These are phyloP conservation scores for Tretioscincus oriximinensis DNA, from an alignment of 2,113 vertebrate genomes.

Conservation along the genomic window DNA sequence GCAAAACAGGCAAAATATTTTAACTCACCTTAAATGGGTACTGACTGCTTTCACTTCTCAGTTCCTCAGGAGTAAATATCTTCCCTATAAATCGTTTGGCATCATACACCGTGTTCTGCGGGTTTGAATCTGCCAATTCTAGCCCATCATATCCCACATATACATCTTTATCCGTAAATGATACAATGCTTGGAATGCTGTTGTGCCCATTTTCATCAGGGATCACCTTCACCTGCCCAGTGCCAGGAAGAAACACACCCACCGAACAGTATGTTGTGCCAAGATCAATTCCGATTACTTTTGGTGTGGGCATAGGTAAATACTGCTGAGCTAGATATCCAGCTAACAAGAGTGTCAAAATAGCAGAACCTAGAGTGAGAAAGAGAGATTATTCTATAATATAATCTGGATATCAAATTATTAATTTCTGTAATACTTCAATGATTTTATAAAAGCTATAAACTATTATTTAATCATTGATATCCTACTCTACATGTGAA, in stretches of 20 bases:
- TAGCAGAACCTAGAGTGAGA: slow-evolving; percentile 82
- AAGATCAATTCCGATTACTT: slow-evolving; percentile 92
- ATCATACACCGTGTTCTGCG: slow-evolving; percentile 93
- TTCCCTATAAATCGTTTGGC: slow-evolving; percentile 97
- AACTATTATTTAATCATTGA: background rate
- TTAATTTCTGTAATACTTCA: background rate
- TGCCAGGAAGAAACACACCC: slow-evolving; percentile 90
- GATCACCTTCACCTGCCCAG: slow-evolving; percentile 88
- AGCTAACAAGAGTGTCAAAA: slow-evolving; percentile 89
- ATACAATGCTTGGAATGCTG: slow-evolving; percentile 92
- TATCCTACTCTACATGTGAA: background rate
- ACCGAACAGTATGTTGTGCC: slow-evolving; percentile 97
- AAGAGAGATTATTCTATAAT: background rate
- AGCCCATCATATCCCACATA: slow-evolving; percentile 85
- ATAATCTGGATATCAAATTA: background rate
- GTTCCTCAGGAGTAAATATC: slow-evolving; percentile 78
- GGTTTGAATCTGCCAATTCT: slow-evolving; percentile 85
- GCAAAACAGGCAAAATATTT: background rate
- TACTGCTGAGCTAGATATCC: slow-evolving; percentile 96
- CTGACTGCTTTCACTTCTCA: slow-evolving; percentile 83
- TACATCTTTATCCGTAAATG: slow-evolving; percentile 79
- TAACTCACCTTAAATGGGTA: slow-evolving; percentile 91
- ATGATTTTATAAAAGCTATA: background rate
- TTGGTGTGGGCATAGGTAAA: slow-evolving; percentile 88
- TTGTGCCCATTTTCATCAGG: slow-evolving; percentile 81